Percentiles rank a stretch among this genome's conserved stretches.
Conservation (phyloP, 2,888 invertebrate genomes). For the Caenorhabditis parvicauda region DNA sequence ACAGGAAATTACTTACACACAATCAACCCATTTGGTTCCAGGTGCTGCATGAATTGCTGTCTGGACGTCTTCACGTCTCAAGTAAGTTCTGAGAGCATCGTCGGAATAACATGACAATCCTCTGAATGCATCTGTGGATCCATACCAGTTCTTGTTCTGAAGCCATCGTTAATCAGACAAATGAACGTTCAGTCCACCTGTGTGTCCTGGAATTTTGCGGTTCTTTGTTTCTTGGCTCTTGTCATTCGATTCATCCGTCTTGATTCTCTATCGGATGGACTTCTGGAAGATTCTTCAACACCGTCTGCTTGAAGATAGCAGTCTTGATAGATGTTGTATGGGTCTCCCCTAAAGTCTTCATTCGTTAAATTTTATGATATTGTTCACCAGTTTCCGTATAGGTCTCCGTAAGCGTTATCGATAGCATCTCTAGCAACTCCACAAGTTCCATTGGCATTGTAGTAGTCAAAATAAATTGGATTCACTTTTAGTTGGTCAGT, state of each 20-base stretch:
- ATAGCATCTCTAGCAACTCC: too few species aligned
- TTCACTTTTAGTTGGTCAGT: constrained; percentile 15
- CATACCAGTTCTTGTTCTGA: constrained; percentile 41
- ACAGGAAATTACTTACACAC: constrained; percentile 16
- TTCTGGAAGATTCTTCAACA: not conserved
- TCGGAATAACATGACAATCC: constrained; percentile 50
- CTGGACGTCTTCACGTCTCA: constrained; percentile 52
- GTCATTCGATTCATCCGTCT: constrained; percentile 1
- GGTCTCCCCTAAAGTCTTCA: constrained; percentile 20
- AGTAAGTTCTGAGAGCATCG: constrained; percentile 39
- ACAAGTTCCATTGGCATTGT: too few species aligned
- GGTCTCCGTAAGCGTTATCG: too few species aligned
- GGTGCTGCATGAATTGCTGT: constrained; percentile 46
- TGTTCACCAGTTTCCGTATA: not conserved
- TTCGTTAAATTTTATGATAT: not conserved
- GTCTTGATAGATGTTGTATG: constrained; percentile 43
- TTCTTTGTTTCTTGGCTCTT: constrained; percentile 4
- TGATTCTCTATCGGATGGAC: not conserved
- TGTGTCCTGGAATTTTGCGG: constrained; percentile 10
- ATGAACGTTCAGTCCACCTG: too few species aligned
- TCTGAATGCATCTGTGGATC: constrained; percentile 45
- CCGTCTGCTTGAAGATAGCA: constrained; percentile 21
- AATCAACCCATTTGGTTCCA: constrained; percentile 14
- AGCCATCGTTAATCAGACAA: too few species aligned
- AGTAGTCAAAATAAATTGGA: constrained; percentile 29